phyloP scores from a whole-genome alignment of 2,888 invertebrate genomes.

The Oscheius onirici region DNA sequence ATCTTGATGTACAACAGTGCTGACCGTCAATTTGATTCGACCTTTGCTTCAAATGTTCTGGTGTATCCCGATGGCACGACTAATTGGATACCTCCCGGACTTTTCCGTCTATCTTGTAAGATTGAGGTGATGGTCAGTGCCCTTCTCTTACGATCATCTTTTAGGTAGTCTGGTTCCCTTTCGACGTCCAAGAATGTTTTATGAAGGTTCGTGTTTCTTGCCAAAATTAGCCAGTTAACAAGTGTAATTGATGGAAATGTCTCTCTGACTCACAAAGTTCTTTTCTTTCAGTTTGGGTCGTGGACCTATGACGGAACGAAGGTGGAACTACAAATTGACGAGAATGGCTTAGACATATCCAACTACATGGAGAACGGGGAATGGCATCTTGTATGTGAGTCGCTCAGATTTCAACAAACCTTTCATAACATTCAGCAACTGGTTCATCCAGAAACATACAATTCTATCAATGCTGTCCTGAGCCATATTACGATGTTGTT shows the following conservation, averaged over 20 bases:
- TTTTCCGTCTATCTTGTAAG: conserved; percentile 79
- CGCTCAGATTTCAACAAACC: not conserved
- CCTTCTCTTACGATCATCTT: too few species aligned
- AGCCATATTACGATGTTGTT: conserved; percentile 61
- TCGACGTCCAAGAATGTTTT: conserved; percentile 84
- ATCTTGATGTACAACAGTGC: conserved; percentile 77
- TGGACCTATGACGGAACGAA: conserved; percentile 66
- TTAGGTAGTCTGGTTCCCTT: conserved; percentile 97
- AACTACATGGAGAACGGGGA: conserved; percentile 58
- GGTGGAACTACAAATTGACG: conserved; percentile 59
- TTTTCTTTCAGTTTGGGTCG: conserved; percentile 56
- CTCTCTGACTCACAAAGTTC: not conserved
- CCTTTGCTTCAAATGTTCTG: conserved; percentile 95
- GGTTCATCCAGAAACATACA: conserved; percentile 46
- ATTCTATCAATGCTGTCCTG: conserved; percentile 57
- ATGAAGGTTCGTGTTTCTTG: conserved; percentile 46
- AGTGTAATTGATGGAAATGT: not conserved
- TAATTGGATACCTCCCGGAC: conserved; percentile 88
- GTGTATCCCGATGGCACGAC: conserved; percentile 93
- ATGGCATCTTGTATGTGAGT: conserved; percentile 42
- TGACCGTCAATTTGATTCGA: conserved; percentile 97
- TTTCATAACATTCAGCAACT: conserved; percentile 38
- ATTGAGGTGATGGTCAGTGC: conserved; percentile 85
- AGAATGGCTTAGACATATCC: conserved; percentile 60
- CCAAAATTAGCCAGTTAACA: not conserved